phyloP scores from a whole-genome alignment of 2,113 vertebrate species.

The Riparia riparia region DNA sequence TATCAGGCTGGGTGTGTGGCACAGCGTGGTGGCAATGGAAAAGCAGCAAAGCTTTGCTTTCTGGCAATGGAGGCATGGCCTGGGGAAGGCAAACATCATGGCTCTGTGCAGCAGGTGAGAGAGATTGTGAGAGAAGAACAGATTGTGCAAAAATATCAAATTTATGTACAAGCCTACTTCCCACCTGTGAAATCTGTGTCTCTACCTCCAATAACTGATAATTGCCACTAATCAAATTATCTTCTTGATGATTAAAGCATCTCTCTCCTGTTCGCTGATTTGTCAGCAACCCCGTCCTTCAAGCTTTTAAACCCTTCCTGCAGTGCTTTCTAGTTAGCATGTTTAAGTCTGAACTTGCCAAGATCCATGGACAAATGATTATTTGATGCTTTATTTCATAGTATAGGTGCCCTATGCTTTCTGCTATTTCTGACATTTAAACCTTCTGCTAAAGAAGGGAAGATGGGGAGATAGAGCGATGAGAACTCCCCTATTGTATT shows the following conservation, averaged over 20 bases:
- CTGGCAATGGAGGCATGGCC: fast-evolving
- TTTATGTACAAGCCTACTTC: not conserved
- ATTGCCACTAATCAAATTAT: not conserved
- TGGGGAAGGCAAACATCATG: fast-evolving
- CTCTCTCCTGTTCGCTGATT: not conserved
- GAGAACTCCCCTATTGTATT: not conserved
- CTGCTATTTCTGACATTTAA: not conserved
- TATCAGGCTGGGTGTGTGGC: not conserved
- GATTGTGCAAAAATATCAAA: not conserved
- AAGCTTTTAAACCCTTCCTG: not conserved
- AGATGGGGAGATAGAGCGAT: not conserved
- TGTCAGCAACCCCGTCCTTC: not conserved
- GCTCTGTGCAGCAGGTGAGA: not conserved
- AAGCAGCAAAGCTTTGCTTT: not conserved
- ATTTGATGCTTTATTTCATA: not conserved
- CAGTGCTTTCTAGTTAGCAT: not conserved
- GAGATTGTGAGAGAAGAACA: not conserved
- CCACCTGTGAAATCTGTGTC: not conserved
- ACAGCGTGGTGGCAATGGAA: fast-evolving
- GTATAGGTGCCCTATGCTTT: not conserved
- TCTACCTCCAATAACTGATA: not conserved
- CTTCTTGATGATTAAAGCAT: not conserved
- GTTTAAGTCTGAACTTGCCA: not conserved
- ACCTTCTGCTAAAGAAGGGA: not conserved
- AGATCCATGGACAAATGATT: not conserved